A percentile compares a stretch with the other conserved stretches of the same genome.
phyloP scores from a whole-genome alignment of 1,140 invertebrate species.

The Helicoverpa zea region DNA sequence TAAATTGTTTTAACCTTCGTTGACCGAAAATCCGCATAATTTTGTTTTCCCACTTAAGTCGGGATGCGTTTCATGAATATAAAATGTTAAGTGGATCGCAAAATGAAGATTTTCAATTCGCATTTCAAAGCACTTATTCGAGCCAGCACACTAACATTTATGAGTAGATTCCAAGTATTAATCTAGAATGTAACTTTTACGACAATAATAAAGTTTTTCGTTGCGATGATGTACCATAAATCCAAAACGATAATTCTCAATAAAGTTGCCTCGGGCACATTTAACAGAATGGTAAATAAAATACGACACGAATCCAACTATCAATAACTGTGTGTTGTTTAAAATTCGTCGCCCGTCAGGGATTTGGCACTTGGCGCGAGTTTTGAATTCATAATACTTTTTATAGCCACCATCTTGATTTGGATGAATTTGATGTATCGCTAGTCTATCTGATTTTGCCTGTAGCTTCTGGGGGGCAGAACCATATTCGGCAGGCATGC shows the following conservation, averaged over 20 bases:
- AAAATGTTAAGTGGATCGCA: not conserved
- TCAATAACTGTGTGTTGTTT: slow-evolving; percentile 77
- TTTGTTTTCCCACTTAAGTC: not conserved
- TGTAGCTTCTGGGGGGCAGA: too few relatives aligned
- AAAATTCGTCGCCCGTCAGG: slow-evolving; percentile 76
- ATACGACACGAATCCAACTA: slow-evolving; percentile 64
- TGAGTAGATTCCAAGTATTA: slow-evolving; percentile 37
- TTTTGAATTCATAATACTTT: slow-evolving; percentile 78
- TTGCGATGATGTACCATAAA: slow-evolving; percentile 24
- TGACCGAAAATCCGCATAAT: slow-evolving; percentile 2
- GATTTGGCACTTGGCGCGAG: slow-evolving; percentile 80
- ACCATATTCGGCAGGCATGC: not conserved
- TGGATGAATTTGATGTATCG: slow-evolving; percentile 58
- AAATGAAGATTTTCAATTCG: slow-evolving; percentile 2
- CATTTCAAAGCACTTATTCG: slow-evolving; percentile 37
- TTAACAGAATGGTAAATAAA: slow-evolving; percentile 64
- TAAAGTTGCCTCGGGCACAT: slow-evolving; percentile 39
- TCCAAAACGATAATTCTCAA: slow-evolving; percentile 39
- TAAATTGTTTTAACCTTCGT: slow-evolving; percentile 3
- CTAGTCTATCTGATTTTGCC: slow-evolving; percentile 23
- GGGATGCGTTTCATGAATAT: slow-evolving; percentile 22
- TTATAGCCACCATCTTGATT: slow-evolving; percentile 61
- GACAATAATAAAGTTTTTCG: slow-evolving; percentile 41
- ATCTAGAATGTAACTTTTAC: slow-evolving; percentile 41
- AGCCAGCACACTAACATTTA: slow-evolving; percentile 14